Percentiles rank a stretch among this genome's conserved stretches.
These are phyloP conservation scores for Hybos culiciformis DNA, from an alignment of 2,888 invertebrate species.

Conservation along the genomic window DNA sequence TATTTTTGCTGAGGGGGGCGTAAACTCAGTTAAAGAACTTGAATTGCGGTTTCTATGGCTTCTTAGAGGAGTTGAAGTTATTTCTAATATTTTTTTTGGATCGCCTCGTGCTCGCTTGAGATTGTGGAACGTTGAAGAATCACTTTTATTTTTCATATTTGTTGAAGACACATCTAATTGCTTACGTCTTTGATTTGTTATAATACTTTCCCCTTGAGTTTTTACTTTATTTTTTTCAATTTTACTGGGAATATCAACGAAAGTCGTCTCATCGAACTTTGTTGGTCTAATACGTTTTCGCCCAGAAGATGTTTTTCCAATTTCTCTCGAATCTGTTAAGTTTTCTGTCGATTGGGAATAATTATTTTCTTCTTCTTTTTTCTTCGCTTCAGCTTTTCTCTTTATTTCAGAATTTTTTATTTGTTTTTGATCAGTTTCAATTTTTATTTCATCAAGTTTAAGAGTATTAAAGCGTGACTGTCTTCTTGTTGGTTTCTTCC, in stretches of 20 bases:
- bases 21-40: no score
- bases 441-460: no score
- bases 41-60: neutral
- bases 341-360: conserved; percentile 21
- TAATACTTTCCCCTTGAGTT: conserved; percentile 20
- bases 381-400: neutral
- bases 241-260: conserved; percentile 23
- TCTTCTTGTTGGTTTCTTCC: no score
- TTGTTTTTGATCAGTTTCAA: conserved; percentile 5
- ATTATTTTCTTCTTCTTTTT: conserved; percentile 17
- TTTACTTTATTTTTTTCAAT: conserved; percentile 14
- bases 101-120: neutral
- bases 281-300: conserved; percentile 47
- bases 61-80: conserved; percentile 1
- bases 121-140: neutral
- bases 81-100: conserved; percentile 6
- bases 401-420: conserved; percentile 5
- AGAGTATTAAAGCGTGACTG: no score
- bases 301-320: conserved; percentile 50
- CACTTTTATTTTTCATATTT: neutral
- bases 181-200: conserved; percentile 4
- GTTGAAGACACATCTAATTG: neutral
- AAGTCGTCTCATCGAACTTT: conserved; percentile 51
- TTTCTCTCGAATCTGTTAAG: conserved; percentile 15
- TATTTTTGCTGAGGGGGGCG: neutral